Percentiles rank a stretch among this genome's conserved stretches.
phyloP scores from a whole-genome alignment of 2,797 vertebrate genomes.

The Helostoma temminkii region DNA sequence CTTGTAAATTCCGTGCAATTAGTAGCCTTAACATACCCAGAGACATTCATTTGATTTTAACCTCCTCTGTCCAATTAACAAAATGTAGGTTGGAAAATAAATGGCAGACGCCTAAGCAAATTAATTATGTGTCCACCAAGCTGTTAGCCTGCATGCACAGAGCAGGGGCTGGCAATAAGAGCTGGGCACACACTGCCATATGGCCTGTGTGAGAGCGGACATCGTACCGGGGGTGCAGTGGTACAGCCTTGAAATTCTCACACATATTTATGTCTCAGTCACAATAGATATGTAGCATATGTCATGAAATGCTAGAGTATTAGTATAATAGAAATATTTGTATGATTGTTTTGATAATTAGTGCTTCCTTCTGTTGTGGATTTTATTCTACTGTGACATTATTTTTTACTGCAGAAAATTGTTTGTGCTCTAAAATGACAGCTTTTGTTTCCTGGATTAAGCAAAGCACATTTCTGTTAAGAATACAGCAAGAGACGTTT shows the following conservation, averaged over 20 bases:
- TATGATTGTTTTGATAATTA: constrained; percentile 39
- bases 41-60: constrained; percentile 84
- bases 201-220: constrained; percentile 81
- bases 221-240: constrained; percentile 59
- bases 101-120: constrained; percentile 87
- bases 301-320: constrained; percentile 45
- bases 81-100: constrained; percentile 88
- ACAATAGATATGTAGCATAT: constrained; percentile 46
- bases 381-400: constrained; percentile 19
- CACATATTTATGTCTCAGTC: constrained; percentile 70
- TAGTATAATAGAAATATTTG: constrained; percentile 37
- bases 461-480: background rate
- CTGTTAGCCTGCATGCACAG: constrained; percentile 80
- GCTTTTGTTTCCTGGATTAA: constrained; percentile 12
- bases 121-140: constrained; percentile 89
- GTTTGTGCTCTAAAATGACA: constrained; percentile 28
- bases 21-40: constrained; percentile 75
- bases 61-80: constrained; percentile 87
- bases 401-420: constrained; percentile 7
- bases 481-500: too few relatives aligned
- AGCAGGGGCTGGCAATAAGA: constrained; percentile 77
- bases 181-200: constrained; percentile 79
- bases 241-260: constrained; percentile 74
- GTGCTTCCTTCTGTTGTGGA: constrained; percentile 25
- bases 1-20: constrained; percentile 76